phyloP scores from a whole-genome alignment of 2,797 vertebrate species.

The Danio aesculapii region DNA sequence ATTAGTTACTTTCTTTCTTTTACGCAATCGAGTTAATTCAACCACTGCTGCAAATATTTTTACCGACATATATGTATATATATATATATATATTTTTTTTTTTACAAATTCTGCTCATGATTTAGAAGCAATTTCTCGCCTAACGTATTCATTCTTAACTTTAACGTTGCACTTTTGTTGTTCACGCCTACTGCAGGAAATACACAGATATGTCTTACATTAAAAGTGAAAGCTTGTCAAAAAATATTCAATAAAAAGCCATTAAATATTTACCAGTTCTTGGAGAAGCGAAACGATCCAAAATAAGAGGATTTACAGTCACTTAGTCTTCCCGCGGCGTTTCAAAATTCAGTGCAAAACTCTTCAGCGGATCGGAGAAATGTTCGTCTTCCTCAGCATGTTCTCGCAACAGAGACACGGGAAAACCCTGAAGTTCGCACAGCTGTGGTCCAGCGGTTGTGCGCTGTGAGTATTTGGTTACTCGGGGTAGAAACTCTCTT shows the following conservation, averaged over 20 bases:
- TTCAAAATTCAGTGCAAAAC: conserved; percentile 34
- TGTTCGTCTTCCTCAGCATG: conserved; percentile 62
- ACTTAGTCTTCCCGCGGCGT: conserved; percentile 46
- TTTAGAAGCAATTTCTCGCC: neutral
- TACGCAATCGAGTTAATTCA: neutral
- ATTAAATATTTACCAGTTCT: conserved; percentile 52
- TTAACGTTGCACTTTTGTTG: neutral
- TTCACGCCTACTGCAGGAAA: neutral
- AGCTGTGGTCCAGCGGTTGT: conserved; percentile 53
- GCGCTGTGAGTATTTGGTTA: conserved; percentile 46
- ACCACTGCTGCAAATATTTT: neutral
- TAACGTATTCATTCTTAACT: neutral
- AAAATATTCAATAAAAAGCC: neutral
- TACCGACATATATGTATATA: too few relatives aligned
- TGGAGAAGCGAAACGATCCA: conserved; percentile 34
- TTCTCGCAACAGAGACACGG: conserved; percentile 60
- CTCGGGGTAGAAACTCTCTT: conserved; percentile 70
- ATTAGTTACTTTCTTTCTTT: neutral
- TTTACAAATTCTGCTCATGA: neutral
- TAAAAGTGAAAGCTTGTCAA: conserved; percentile 16
- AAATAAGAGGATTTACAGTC: conserved; percentile 31
- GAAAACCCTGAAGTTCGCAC: conserved; percentile 60
- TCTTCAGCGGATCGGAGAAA: conserved; percentile 56
- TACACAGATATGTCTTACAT: neutral
- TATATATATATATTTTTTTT: too few relatives aligned